phyloP scores from a whole-genome alignment of 2,888 invertebrate species.

The Mythimna albipuncta region DNA sequence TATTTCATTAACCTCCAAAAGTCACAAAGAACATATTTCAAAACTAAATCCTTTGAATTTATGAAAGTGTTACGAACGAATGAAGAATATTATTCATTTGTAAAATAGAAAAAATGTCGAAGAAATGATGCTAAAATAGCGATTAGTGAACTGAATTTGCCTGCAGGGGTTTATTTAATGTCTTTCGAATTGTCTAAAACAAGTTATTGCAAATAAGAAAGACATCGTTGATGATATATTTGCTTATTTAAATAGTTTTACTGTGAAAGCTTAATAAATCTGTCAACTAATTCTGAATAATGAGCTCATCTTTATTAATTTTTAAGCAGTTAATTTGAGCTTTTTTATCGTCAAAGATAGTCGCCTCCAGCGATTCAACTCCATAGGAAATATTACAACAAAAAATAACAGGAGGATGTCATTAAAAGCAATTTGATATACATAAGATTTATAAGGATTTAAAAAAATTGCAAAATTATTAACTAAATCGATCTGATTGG shows the following conservation, averaged over 20 bases:
- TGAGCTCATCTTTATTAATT: conserved; percentile 55
- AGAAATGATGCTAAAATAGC: conserved; percentile 34
- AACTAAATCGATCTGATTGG: conserved; percentile 1
- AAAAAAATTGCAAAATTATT: not conserved
- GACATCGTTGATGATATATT: conserved; percentile 50
- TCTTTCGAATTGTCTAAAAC: conserved; percentile 39
- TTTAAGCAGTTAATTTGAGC: conserved; percentile 41
- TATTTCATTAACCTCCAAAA: conserved; percentile 5
- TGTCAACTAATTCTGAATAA: conserved; percentile 60
- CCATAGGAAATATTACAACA: conserved; percentile 5
- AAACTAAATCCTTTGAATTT: conserved; percentile 30
- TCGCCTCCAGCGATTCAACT: conserved; percentile 6
- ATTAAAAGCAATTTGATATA: conserved; percentile 9
- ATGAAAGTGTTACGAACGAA: conserved; percentile 36
- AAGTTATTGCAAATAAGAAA: conserved; percentile 56
- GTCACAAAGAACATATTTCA: conserved; percentile 17
- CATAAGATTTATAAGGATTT: not conserved
- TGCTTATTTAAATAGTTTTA: conserved; percentile 33
- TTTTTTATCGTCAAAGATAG: conserved; percentile 23
- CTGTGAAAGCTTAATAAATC: conserved; percentile 52
- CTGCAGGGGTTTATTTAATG: conserved; percentile 43
- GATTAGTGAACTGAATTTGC: conserved; percentile 33
- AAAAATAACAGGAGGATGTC: not conserved
- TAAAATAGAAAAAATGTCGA: conserved; percentile 36
- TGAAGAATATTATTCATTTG: conserved; percentile 29